A percentile compares a stretch with the other conserved stretches of the same genome.
These are phyloP conservation scores for Hypselothyrea guttata DNA, from an alignment of 2,888 invertebrate genomes.

Conservation along the genomic window DNA sequence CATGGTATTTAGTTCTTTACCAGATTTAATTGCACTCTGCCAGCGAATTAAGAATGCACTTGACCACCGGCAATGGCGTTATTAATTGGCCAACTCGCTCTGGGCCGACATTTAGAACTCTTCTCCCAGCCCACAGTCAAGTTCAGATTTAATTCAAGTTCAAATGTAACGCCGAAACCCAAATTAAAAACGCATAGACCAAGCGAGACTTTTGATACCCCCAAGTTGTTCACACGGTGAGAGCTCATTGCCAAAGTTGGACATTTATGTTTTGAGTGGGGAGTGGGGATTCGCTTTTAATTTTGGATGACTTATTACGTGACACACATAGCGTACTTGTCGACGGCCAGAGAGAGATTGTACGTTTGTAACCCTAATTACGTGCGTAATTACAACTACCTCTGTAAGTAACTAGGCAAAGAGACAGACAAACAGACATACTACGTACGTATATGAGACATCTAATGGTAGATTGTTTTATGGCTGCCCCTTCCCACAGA, in stretches of 20 bases:
- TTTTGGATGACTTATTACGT: conserved; percentile 39
- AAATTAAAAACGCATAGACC: conserved; percentile 42
- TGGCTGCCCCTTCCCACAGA: conserved; percentile 33
- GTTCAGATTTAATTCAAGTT: conserved; percentile 48
- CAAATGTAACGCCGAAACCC: conserved; percentile 32
- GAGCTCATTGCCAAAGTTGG: conserved; percentile 27
- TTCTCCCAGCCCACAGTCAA: conserved; percentile 21
- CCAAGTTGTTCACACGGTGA: conserved; percentile 45
- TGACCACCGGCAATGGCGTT: conserved; percentile 64
- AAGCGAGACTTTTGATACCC: background rate
- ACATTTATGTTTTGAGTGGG: background rate
- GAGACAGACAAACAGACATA: conserved; percentile 51
- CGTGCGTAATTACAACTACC: conserved; percentile 46
- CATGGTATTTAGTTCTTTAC: conserved; percentile 62
- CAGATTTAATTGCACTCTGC: conserved; percentile 52
- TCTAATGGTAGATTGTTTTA: conserved; percentile 61
- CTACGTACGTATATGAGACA: conserved; percentile 49
- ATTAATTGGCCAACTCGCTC: conserved; percentile 20
- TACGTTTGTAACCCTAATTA: conserved; percentile 59
- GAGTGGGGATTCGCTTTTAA: background rate
- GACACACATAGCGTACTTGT: conserved; percentile 32
- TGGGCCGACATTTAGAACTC: conserved; percentile 1
- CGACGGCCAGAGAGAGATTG: conserved; percentile 46
- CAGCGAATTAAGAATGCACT: conserved; percentile 55
- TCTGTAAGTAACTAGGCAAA: conserved; percentile 17